Conservation (phyloP, 2,113 vertebrate genomes). For the Podiceps cristatus region DNA sequence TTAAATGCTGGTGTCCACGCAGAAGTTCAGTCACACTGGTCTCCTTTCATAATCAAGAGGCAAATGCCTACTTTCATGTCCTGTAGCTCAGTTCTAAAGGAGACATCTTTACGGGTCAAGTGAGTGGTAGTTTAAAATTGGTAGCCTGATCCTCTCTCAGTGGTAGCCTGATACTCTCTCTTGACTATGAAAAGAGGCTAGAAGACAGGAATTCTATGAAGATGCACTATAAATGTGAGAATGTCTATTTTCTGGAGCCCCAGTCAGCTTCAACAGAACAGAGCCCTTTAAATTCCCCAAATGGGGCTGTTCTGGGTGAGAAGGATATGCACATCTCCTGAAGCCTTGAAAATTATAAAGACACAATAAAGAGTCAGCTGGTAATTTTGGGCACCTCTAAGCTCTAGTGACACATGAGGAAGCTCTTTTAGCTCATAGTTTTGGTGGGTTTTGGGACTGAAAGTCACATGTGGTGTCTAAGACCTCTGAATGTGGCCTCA, state of each 20-base stretch:
- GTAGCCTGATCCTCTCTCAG: neutral
- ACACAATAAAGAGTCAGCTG: neutral
- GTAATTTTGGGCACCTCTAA: neutral
- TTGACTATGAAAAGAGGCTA: neutral
- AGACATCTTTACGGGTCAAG: neutral
- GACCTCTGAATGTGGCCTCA: neutral
- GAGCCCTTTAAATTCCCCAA: neutral
- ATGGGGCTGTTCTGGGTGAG: neutral
- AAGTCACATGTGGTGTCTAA: neutral
- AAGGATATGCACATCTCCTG: neutral
- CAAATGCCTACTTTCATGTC: neutral
- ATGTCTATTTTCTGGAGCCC: neutral
- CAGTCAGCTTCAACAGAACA: neutral
- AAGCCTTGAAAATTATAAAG: neutral
- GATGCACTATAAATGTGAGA: neutral
- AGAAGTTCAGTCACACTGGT: neutral
- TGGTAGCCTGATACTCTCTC: neutral
- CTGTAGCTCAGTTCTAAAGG: neutral
- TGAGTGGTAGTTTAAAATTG: neutral
- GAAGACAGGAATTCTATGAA: neutral
- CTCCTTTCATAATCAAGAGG: neutral
- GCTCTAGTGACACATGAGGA: neutral
- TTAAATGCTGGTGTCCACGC: neutral
- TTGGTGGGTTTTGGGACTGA: neutral
- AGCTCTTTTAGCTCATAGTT: neutral